A percentile compares a stretch with the other conserved stretches of the same genome.
Evolutionary conservation across 2,888 invertebrate genomes (phyloP).

Genomic region (Lordiphosa andalusiaca): DNA sequence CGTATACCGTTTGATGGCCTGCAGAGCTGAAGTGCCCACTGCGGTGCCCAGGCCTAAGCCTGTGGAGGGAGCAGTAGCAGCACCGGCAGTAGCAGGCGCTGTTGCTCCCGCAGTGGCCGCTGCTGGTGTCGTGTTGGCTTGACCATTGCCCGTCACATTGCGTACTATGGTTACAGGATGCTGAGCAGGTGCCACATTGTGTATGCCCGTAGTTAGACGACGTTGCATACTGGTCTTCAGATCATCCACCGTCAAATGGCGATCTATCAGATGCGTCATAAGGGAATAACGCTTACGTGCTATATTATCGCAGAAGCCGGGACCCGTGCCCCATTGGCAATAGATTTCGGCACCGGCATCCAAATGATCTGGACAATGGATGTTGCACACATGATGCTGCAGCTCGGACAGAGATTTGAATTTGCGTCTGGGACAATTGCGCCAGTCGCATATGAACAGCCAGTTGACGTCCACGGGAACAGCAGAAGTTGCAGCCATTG

Average conservation of each 20-base stretch:
- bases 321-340: constrained; percentile 89
- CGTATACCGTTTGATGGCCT: constrained; percentile 97
- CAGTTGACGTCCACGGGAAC: constrained; percentile 77
- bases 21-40: constrained; percentile 93
- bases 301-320: constrained; percentile 90
- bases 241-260: constrained; percentile 91
- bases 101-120: constrained; percentile 22
- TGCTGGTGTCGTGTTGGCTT: constrained; percentile 20
- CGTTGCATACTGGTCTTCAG: constrained; percentile 76
- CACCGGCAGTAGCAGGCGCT: constrained; percentile 2
- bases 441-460: constrained; percentile 94
- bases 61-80: constrained; percentile 82
- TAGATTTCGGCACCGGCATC: constrained; percentile 87
- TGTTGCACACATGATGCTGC: constrained; percentile 91
- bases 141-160: constrained; percentile 54
- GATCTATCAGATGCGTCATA: constrained; percentile 97
- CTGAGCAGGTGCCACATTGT: constrained; percentile 68
- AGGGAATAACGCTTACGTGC: constrained; percentile 95
- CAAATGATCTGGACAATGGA: constrained; percentile 88
- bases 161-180: constrained; percentile 80
- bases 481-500: constrained; percentile 13
- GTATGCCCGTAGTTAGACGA: constrained; percentile 74
- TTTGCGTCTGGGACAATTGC: constrained; percentile 90
- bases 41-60: constrained; percentile 83
- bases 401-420: constrained; percentile 89